Percentiles rank a stretch among this genome's conserved stretches.
Conservation (phyloP, 1,140 invertebrate species). For the Drosophila cardini region DNA sequence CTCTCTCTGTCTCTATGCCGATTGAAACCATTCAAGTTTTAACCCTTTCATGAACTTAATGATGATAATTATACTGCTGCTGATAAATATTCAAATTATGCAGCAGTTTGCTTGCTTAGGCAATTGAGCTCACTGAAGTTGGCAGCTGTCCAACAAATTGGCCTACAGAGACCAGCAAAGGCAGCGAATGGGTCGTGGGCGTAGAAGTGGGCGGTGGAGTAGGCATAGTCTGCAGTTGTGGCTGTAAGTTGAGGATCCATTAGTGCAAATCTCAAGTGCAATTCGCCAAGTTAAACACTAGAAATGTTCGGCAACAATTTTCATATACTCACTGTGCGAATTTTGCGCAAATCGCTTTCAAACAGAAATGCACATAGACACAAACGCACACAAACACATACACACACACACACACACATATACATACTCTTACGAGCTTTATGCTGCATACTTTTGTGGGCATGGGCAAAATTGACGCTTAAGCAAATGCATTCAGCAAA, state of each 20-base stretch:
- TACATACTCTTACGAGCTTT: neutral
- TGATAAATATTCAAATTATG: constrained; percentile 51
- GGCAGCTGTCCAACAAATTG: constrained; percentile 41
- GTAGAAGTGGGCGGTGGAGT: neutral
- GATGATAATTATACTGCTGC: constrained; percentile 56
- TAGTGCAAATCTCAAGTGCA: constrained; percentile 49
- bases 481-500: constrained; percentile 34
- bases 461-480: constrained; percentile 31
- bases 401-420: neutral
- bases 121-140: constrained; percentile 62
- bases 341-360: constrained; percentile 16
- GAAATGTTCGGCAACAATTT: constrained; percentile 25
- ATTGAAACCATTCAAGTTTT: neutral
- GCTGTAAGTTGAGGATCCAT: constrained; percentile 30
- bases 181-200: neutral
- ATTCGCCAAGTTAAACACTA: constrained; percentile 47
- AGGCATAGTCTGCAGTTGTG: neutral
- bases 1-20: too few species aligned
- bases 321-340: constrained; percentile 1
- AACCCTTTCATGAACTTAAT: constrained; percentile 16
- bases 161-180: neutral
- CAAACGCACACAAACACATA: neutral
- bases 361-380: neutral
- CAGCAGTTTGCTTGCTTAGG: constrained; percentile 24
- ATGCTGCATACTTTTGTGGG: constrained; percentile 27